These are phyloP conservation scores for Ispidina lecontei DNA, from an alignment of 2,797 vertebrate species.

Conservation along the genomic window DNA sequence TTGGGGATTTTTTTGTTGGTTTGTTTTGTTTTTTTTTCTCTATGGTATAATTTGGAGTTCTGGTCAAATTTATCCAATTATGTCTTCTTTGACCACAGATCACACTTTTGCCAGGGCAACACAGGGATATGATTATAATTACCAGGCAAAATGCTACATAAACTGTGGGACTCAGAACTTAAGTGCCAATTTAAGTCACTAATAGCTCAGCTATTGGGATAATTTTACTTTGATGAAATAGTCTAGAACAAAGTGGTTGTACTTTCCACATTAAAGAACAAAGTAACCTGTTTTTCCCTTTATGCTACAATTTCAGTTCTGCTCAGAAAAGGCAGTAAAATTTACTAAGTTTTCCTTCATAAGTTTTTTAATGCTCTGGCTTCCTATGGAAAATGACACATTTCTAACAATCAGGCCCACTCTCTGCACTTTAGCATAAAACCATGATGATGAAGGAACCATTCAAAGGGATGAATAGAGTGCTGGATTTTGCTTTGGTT, in stretches of 20 bases:
- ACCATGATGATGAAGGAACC: neutral
- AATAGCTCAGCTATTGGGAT: neutral
- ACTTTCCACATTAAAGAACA: neutral
- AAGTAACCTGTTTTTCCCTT: neutral
- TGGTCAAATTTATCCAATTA: conserved; percentile 19
- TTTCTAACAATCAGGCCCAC: neutral
- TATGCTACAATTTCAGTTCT: neutral
- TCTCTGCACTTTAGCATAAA: neutral
- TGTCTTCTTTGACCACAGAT: conserved; percentile 8
- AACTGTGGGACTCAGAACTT: neutral
- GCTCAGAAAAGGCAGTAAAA: neutral
- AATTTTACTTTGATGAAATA: neutral
- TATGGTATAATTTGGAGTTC: conserved; percentile 38
- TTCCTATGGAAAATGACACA: neutral
- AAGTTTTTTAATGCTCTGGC: neutral
- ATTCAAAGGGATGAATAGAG: neutral
- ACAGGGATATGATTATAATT: conserved; percentile 20
- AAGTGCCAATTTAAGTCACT: neutral
- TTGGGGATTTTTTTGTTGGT: too few species aligned
- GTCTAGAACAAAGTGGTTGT: neutral
- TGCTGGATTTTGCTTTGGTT: neutral
- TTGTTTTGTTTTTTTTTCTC: neutral
- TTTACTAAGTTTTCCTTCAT: neutral
- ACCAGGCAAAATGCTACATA: neutral
- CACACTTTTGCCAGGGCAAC: conserved; percentile 1